Evolutionary conservation across 2,113 vertebrate genomes (phyloP).

Genomic region (Oenanthe melanoleuca): DNA sequence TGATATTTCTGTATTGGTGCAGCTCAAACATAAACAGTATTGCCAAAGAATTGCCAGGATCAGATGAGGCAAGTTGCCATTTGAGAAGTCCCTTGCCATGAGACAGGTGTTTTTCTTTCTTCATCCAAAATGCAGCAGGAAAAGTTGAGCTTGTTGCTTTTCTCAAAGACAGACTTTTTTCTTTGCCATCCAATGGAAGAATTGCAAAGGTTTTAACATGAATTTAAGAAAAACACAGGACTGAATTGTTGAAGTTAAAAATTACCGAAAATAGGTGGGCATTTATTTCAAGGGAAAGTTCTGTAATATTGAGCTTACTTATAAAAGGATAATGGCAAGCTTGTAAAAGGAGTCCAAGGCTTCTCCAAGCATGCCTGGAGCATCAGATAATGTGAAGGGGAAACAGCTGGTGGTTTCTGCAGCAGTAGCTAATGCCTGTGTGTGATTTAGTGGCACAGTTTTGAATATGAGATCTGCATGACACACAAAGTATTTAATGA

Average conservation of each 20-base stretch:
- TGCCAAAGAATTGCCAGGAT: slow-evolving; percentile 1
- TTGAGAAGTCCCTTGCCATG: not conserved
- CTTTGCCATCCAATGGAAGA: not conserved
- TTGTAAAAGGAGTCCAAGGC: not conserved
- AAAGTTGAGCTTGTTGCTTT: not conserved
- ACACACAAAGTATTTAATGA: not conserved
- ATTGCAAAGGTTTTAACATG: not conserved
- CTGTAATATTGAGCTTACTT: not conserved
- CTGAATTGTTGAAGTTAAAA: not conserved
- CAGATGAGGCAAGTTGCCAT: not conserved
- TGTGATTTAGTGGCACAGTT: not conserved
- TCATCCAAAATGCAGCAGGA: not conserved
- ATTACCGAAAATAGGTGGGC: not conserved
- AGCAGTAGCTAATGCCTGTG: not conserved
- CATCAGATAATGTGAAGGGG: not conserved
- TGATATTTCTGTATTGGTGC: not conserved
- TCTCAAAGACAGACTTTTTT: not conserved
- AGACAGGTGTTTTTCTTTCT: not conserved
- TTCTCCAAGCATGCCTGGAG: not conserved
- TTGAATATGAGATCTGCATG: not conserved
- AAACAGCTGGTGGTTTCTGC: not conserved
- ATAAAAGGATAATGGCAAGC: not conserved
- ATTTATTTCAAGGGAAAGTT: not conserved
- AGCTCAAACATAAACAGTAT: not conserved
- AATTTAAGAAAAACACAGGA: not conserved